Base-by-base conservation (phyloP, 1,140 invertebrate genomes). In the Leptinotarsa defecta region DNA sequence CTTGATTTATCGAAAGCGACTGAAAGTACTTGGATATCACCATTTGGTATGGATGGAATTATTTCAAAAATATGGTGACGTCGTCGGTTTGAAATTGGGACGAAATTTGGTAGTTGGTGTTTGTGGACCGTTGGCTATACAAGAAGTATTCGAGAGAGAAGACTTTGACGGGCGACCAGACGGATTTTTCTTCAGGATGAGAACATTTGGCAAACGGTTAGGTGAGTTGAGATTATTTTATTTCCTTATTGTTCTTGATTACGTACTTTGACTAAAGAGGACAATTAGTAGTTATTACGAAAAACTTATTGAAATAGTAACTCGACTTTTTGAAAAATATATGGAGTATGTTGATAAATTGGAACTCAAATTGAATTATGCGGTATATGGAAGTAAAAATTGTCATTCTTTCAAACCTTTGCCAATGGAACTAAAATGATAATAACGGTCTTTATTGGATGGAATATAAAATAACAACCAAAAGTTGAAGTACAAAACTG, bases 131-230 rank as follows among this genome's bases (percentile, higher is more conserved):
- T 87, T 88, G 17, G 73, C 89, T 24, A 85, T 93, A 3, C 86
- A 88, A 11, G 86, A 91, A 77, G 88, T 93, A 6, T 88, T 94
- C 48, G 85, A 85, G 0, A 85, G 87, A 17, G 91, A 92, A 57
- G 91, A 91, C 4, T 95, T 90, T 79, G 90, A 92, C 77, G 92
- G 90, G 0, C 85, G 94, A 73, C 94, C 94, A 0, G 89, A 93
- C 83, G 91, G 89, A 73, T 93, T 92, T 80, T 94, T 94, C 77
- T 86, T 91, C 49, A 86, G 89, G 52, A 83, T 94, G 11, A 85
- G 93, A 63, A 92, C 91, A 57, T 88, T 94, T 84, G 93, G 93
- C 24, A 89, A 89, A 57, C 86, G 86, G 79, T 88, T 88, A 87
- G 91, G 89, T 91, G 78, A 77, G 48, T 74, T 24, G 3, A 3